Evolutionary conservation across 1,140 invertebrate genomes (phyloP).

Genomic region (Nasonia giraulti): DNA sequence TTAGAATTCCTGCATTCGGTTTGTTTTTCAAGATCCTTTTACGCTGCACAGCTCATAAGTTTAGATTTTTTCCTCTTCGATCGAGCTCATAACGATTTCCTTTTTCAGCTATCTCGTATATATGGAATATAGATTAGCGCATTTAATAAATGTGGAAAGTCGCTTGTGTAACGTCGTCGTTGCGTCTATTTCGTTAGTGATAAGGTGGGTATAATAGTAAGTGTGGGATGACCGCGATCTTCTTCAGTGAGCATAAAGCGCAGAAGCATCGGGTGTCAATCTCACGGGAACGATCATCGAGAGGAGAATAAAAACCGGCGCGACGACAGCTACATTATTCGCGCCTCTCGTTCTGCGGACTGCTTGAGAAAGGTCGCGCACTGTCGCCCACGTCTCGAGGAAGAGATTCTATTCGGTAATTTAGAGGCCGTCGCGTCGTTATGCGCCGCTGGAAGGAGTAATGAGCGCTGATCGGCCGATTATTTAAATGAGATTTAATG

Average conservation of each 20-base stretch:
- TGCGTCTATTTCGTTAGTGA: neutral
- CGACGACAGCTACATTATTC: neutral
- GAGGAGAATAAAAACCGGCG: neutral
- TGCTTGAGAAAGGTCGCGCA: slow-evolving; percentile 3
- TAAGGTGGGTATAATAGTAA: neutral
- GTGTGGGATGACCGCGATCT: neutral
- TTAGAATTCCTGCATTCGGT: neutral
- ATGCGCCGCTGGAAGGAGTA: slow-evolving; percentile 28
- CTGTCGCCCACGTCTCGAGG: slow-evolving; percentile 15
- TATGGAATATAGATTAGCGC: neutral
- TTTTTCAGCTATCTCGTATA: neutral
- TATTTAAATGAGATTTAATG: slow-evolving; percentile 35
- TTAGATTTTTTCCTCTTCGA: neutral
- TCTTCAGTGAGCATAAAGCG: neutral
- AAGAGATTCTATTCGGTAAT: slow-evolving; percentile 16
- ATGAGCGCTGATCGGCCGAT: slow-evolving; percentile 10
- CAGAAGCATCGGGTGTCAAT: slow-evolving; percentile 55
- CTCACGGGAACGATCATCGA: slow-evolving; percentile 41
- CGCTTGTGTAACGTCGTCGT: neutral
- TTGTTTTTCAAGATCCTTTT: neutral
- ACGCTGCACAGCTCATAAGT: neutral
- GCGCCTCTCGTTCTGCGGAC: slow-evolving; percentile 20
- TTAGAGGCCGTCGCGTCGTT: slow-evolving; percentile 7
- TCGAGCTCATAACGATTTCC: neutral
- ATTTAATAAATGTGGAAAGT: neutral